Evolutionary conservation across 2,797 vertebrate species (phyloP).

Genomic region (Acrocephalus scirpaceus): DNA sequence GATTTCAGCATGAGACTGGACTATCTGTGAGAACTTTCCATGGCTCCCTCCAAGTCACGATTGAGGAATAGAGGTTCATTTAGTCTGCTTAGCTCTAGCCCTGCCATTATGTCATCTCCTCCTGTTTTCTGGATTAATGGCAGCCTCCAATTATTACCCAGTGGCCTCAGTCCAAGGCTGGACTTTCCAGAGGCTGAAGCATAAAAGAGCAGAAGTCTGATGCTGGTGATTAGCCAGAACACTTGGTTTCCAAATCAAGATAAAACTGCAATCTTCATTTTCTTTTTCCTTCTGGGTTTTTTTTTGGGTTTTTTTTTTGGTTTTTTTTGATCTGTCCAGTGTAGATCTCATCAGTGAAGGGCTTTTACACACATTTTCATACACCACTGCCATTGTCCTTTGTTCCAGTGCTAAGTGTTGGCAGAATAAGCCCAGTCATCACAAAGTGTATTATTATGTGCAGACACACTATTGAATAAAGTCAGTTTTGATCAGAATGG

Average conservation of each 20-base stretch:
- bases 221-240: constrained; percentile 26
- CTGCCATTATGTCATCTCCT: constrained; percentile 21
- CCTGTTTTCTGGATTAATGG: constrained; percentile 13
- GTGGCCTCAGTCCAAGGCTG: constrained; percentile 9
- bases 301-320: not conserved
- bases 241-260: constrained; percentile 41
- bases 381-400: not conserved
- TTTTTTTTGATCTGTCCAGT: not conserved
- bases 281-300: not conserved
- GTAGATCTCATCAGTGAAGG: not conserved
- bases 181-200: not conserved
- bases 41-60: not conserved
- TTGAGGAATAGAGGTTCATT: not conserved
- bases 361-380: not conserved
- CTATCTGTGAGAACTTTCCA: not conserved
- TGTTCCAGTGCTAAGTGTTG: constrained; percentile 17
- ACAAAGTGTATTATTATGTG: not conserved
- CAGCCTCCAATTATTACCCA: constrained; percentile 1
- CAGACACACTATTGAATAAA: not conserved
- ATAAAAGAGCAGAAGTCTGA: constrained; percentile 7
- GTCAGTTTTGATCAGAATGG: not conserved
- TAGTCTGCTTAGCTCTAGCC: not conserved
- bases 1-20: not conserved
- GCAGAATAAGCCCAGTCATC: not conserved
- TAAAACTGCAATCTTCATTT: not conserved